Evolutionary conservation across 2,113 vertebrate species (phyloP).

Genomic region (Pogonocichla stellata): DNA sequence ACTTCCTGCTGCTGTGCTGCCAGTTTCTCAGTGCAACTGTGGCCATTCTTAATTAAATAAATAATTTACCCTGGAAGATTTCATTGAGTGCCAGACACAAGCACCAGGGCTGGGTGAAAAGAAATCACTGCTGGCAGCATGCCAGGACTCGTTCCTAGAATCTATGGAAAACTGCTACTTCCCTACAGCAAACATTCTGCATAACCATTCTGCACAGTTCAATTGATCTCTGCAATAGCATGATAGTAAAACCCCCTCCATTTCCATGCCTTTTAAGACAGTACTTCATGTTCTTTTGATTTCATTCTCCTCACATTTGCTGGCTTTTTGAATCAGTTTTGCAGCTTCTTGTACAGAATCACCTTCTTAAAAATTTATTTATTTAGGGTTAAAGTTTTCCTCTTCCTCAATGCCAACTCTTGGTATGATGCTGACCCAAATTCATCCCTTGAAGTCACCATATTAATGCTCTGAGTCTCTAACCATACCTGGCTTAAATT

Average conservation of each 20-base stretch:
- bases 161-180: not conserved
- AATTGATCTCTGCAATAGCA: not conserved
- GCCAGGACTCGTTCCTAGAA: constrained; percentile 18
- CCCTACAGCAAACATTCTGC: not conserved
- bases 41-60: constrained; percentile 29
- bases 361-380: not conserved
- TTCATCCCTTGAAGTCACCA: not conserved
- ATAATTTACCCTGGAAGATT: constrained; percentile 37
- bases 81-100: constrained; percentile 24
- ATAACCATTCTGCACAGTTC: not conserved
- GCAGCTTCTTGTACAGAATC: not conserved
- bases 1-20: constrained; percentile 17
- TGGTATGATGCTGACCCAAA: not conserved
- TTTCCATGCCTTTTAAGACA: not conserved
- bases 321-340: not conserved
- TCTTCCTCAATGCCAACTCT: not conserved
- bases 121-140: not conserved
- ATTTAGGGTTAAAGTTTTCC: not conserved
- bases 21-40: not conserved
- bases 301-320: not conserved
- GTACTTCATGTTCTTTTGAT: not conserved
- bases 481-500: not conserved
- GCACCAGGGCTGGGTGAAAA: constrained; percentile 19
- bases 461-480: not conserved
- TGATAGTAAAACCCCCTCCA: not conserved